Evolutionary conservation across 2,888 invertebrate genomes (phyloP), one percentile per base, ranked within the genome.

Genomic region (Aphidius colemani): DNA sequence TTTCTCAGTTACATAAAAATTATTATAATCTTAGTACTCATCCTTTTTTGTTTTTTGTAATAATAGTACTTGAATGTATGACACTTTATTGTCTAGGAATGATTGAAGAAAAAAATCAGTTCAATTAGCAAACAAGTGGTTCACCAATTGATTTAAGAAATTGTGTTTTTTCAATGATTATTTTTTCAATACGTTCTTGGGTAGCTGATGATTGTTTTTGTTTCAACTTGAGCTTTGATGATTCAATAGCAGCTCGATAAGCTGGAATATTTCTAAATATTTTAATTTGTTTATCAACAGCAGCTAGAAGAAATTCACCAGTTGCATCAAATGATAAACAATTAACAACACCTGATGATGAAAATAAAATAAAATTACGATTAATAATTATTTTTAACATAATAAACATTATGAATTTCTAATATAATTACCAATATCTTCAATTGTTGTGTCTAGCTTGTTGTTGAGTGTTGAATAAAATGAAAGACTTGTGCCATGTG

Each of bases 251-350:
- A 70, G 82, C 84, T 62, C 85, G 84, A 73, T 88, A 88, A 6
- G 90, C 91, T n/a, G 89, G 86, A 7, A 91, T 84, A 74, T 95
- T 96, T 79, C 92, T 90, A 74, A 95, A 89, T 59, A 95, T 86
- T 49, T 91, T 85, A 9, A 95, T 88, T 56, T 89, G 89, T 69
- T 88, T 89, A 71, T 93, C 93, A 10, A 93, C 93, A 62, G 90
- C 86, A 0, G 89, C 88, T 69, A 91, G 85, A 51, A 95, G 75
- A 76, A 89, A 91, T 76, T 90, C 89, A 30, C 92, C 91, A 66
- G 88, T 85, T 5, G 91, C 86, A 77, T 94, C 93, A 78, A 95
- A 95, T 67, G 85, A 82, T 72, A 96, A 82, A 66, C 87, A 85
- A 57, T 86, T 87, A 70, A 94, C 88, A 43, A 86, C 79, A 69